Evolutionary conservation across 2,797 vertebrate species (phyloP).

Genomic region (Cossypha dichroa): DNA sequence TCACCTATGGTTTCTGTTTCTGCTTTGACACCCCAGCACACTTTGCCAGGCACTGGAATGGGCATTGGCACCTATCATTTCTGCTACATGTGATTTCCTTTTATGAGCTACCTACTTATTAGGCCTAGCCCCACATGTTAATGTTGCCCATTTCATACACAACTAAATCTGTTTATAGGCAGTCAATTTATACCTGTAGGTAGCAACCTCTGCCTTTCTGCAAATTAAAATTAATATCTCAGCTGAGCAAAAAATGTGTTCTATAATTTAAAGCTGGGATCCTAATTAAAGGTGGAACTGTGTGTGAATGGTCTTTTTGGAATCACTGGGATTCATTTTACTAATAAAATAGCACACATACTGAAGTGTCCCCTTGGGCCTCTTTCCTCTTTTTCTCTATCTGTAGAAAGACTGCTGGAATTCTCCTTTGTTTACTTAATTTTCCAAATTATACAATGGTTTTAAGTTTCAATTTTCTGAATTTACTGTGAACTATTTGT

Average conservation of each 20-base stretch:
- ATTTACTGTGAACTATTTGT: background rate
- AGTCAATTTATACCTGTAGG: background rate
- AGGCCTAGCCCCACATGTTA: background rate
- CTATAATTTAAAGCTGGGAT: background rate
- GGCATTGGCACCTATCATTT: background rate
- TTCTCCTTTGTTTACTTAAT: background rate
- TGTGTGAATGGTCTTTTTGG: background rate
- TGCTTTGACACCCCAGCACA: background rate
- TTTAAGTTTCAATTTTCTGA: slow-evolving; percentile 29
- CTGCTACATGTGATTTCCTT: background rate
- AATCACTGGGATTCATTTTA: background rate
- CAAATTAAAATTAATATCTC: background rate
- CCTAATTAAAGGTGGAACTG: background rate
- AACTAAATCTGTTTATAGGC: background rate
- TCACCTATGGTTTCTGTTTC: background rate
- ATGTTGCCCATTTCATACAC: background rate
- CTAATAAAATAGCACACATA: background rate
- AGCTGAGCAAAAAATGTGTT: background rate
- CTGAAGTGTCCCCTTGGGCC: background rate
- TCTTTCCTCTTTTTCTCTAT: background rate
- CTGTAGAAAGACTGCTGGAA: background rate
- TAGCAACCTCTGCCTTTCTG: background rate
- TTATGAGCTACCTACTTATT: background rate
- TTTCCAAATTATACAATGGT: background rate
- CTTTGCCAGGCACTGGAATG: background rate